Evolutionary conservation across 2,888 invertebrate genomes (phyloP).

Genomic region (Mechanitis messenoides): DNA sequence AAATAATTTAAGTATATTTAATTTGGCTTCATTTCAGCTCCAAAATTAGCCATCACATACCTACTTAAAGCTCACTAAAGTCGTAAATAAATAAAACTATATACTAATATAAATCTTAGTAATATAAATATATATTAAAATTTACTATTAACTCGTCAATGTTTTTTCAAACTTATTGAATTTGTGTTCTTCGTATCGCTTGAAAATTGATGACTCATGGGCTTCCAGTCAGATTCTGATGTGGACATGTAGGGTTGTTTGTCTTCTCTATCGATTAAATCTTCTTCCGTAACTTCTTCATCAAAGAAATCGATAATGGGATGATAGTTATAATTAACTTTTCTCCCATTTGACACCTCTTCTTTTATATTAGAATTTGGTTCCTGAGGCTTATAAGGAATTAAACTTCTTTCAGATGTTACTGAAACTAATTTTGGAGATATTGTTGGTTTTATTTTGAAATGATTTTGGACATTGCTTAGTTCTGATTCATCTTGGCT

Average conservation of each 20-base stretch:
- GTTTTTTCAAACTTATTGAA: slow-evolving; percentile 38
- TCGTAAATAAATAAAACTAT: slow-evolving; percentile 8
- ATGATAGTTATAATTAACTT: slow-evolving; percentile 88
- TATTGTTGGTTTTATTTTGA: slow-evolving; percentile 50
- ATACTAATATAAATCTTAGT: slow-evolving; percentile 5
- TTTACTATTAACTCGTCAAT: slow-evolving; percentile 28
- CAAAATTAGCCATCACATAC: slow-evolving; percentile 21
- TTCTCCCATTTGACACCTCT: slow-evolving; percentile 55
- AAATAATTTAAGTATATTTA: slow-evolving; percentile 52
- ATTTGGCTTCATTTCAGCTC: slow-evolving; percentile 56
- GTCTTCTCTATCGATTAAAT: slow-evolving; percentile 65
- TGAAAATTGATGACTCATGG: slow-evolving; percentile 56
- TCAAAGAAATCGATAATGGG: slow-evolving; percentile 89
- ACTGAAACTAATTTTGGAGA: slow-evolving; percentile 57
- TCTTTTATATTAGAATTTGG: slow-evolving; percentile 40
- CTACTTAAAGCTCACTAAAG: slow-evolving; percentile 23
- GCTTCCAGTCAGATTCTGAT: slow-evolving; percentile 69
- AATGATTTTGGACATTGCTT: slow-evolving; percentile 40
- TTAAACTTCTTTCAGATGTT: slow-evolving; percentile 43
- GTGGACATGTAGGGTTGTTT: slow-evolving; percentile 45
- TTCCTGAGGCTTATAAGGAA: slow-evolving; percentile 38
- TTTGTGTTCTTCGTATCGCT: slow-evolving; percentile 43
- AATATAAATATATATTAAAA: slow-evolving; percentile 1
- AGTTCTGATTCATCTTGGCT: slow-evolving; percentile 38
- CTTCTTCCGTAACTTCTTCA: slow-evolving; percentile 52